Conservation (phyloP, 2,797 vertebrate genomes). For the Carduelis carduelis region DNA sequence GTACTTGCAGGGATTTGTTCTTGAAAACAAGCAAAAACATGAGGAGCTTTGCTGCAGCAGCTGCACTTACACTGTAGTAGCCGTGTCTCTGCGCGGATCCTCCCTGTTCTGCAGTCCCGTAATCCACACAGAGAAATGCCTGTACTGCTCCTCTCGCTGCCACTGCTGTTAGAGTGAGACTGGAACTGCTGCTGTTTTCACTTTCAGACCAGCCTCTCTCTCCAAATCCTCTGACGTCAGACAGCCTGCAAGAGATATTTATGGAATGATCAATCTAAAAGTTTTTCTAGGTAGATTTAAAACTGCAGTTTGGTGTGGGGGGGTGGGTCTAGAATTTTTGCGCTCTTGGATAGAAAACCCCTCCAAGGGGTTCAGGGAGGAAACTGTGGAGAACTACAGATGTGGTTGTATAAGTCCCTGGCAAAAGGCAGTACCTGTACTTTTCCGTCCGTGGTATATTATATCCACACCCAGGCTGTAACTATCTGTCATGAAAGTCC, state of each 20-base stretch:
- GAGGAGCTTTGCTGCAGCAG: not conserved
- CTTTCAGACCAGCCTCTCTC: constrained; percentile 63
- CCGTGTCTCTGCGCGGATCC: not conserved
- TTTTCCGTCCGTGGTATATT: constrained; percentile 33
- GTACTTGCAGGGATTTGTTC: not conserved
- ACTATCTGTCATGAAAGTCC: constrained; percentile 12
- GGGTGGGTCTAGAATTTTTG: constrained; percentile 42
- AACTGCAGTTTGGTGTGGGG: not conserved
- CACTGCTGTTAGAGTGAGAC: not conserved
- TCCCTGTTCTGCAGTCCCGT: constrained; percentile 23
- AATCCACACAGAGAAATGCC: constrained; percentile 41
- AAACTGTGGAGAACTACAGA: constrained; percentile 20
- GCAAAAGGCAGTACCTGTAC: constrained; percentile 25
- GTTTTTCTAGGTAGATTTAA: constrained; percentile 64
- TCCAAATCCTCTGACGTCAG: constrained; percentile 75
- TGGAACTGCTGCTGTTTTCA: constrained; percentile 62
- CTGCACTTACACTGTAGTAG: constrained; percentile 59
- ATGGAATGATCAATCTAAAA: constrained; percentile 59
- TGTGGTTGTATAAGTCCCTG: not conserved
- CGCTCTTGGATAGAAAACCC: constrained; percentile 4
- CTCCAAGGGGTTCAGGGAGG: not conserved
- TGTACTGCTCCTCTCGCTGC: not conserved
- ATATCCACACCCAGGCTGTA: constrained; percentile 44
- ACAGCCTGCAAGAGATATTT: constrained; percentile 67
- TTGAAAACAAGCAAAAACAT: not conserved